Evolutionary conservation across 1,140 invertebrate genomes (phyloP), one percentile per base, ranked within the genome.

Genomic region (Amyelois transitella): DNA sequence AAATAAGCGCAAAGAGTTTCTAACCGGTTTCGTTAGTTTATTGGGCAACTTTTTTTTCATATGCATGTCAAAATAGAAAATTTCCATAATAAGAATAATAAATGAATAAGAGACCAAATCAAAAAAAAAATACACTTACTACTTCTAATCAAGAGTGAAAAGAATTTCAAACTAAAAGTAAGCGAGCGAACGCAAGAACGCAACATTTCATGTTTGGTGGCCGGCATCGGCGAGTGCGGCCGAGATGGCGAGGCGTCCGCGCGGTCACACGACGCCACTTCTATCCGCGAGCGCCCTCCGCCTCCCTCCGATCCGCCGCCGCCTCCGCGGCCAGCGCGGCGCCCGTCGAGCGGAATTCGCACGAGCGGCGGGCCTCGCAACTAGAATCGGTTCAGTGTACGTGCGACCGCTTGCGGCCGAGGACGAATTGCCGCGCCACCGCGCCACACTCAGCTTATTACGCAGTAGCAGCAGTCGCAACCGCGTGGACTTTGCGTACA

Each of bases 391-490:
- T 67, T 81, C 79, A 88, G 82, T 88, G 78, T 85, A 79, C 82
- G 80, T 81, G 75, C 76, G 82, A 86, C 77, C 76, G 80, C 57
- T 72, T 72, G 75, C 73, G 72, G 66, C 49, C 53, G 70, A 80
- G 71, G 78, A 81, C 81, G 81, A 67, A 52, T 61, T 56, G 69
- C 53, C 60, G 75, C 68, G 62, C 53, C 54, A 63, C 75, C 5
- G 75, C 69, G 70, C 64, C 65, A 60, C 57, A 53, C 59, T 63
- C 58, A 59, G 72, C 76, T 86, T 88, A 86, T 82, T 88, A 88
- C 85, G 85, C 85, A 88, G 81, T 86, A 71, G 62, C 74, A 64
- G 81, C 63, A 64, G 73, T 66, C 68, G 66, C 66, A 66, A 83
- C 85, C 82, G 84, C 84, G 82, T 88, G 82, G 76, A 83, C 74